Base-by-base conservation (phyloP, 1,140 invertebrate species). In the Harpegnathos saltator region DNA sequence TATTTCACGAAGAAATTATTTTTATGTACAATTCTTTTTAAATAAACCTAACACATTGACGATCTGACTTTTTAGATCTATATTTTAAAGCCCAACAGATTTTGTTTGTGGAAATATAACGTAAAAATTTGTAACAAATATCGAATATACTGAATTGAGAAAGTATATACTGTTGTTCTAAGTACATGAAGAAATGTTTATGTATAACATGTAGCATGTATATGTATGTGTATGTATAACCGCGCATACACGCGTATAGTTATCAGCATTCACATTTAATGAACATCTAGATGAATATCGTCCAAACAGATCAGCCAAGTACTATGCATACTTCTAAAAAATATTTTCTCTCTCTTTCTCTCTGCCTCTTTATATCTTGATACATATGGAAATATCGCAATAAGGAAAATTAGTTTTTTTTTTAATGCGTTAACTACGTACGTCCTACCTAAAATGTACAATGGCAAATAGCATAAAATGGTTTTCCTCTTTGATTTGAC, bases 391-490 rank as follows among this genome's bases (percentile, higher is more conserved):
- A 73, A 69, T 50, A 17, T 48, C 61, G 26, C 19, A 38, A 61
- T 85, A 85, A 68, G 65, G 48, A 69, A 54, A 58, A 71, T 15
- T 69, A 38, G 4, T 52, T 22, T 59, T 22, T 78, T 66, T 56
- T 33, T 52, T 65, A 78, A 69, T 59, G 17, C 38, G 24, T 58
- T 48, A 80, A 69, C 65, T 78, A 68, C 44, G 58, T 44, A 54
- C 58, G 22, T 80, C 65, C 75, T 71, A 86, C 50, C 68, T 86
- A 75, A 86, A 86, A 86, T 86, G 82, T 86, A 86, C 65, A 86
- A 85, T 86, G 63, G 69, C 80, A 74, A 83, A 71, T 86, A 74
- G 80, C 84, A 86, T 83, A 86, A 86, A 87, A 86, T 87, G 85
- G 66, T 80, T 87, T 75, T 75, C 71, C 82, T 84, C 69, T 80